These are phyloP conservation scores for Hemicentrotus pulcherrimus DNA, from an alignment of 35 echinoderm and acorn worm genomes.

Conservation along the genomic window DNA sequence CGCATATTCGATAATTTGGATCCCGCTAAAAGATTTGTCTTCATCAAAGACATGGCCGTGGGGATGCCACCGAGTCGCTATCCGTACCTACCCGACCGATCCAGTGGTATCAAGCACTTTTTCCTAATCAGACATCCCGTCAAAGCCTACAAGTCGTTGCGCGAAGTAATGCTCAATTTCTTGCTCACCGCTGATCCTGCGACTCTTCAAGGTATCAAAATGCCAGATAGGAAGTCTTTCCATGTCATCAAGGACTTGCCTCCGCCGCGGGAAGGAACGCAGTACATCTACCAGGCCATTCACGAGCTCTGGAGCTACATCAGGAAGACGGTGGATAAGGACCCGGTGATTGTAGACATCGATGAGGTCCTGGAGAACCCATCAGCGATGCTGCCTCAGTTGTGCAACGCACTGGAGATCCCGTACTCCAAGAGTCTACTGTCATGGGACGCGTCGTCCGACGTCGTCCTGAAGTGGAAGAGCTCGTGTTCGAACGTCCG, in stretches of 20 bases:
- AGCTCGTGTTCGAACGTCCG: conserved; percentile 23
- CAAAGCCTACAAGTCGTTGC: conserved; percentile 47
- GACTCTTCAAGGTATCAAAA: background rate
- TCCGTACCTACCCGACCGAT: conserved; percentile 51
- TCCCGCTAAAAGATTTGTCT: conserved; percentile 53
- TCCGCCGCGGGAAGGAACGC: background rate
- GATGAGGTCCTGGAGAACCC: conserved; percentile 28
- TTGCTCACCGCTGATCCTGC: background rate
- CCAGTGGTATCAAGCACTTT: conserved; percentile 52
- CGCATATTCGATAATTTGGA: conserved; percentile 21
- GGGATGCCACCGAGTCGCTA: conserved; percentile 51
- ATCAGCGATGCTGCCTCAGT: background rate
- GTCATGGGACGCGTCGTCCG: conserved; percentile 40
- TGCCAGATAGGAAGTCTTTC: background rate
- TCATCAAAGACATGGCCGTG: conserved; percentile 66
- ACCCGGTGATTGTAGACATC: conserved; percentile 27
- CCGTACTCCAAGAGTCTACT: background rate
- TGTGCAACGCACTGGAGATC: background rate
- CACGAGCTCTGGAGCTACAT: conserved; percentile 38
- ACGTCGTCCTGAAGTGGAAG: conserved; percentile 36
- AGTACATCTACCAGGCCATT: background rate
- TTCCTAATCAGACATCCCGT: conserved; percentile 69
- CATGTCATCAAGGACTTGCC: background rate
- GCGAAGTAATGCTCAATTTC: background rate
- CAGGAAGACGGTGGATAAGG: background rate